Evolutionary conservation across 2,888 invertebrate genomes (phyloP).

Genomic region (Drosophila borealis): DNA sequence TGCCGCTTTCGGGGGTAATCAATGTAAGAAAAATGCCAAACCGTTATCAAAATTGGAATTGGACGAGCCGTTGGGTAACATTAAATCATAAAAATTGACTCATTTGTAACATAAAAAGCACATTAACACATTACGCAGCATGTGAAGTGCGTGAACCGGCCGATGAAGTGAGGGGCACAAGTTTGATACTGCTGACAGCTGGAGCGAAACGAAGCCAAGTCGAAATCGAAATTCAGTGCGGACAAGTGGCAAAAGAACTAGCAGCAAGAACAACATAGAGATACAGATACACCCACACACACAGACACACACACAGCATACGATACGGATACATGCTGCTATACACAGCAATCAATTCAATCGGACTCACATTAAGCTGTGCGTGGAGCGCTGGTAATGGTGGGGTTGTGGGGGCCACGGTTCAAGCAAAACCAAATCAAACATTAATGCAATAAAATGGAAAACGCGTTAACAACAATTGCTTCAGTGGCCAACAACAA

Average conservation of each 20-base stretch:
- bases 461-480: slow-evolving; percentile 82
- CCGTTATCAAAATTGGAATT: slow-evolving; percentile 70
- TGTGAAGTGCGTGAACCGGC: slow-evolving; percentile 34
- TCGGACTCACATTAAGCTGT: slow-evolving; percentile 47
- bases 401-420: not conserved
- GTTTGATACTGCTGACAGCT: slow-evolving; percentile 57
- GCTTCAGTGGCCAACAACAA: slow-evolving; percentile 59
- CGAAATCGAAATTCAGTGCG: slow-evolving; percentile 52
- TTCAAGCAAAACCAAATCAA: slow-evolving; percentile 74
- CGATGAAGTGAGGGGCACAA: not conserved
- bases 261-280: slow-evolving; percentile 35
- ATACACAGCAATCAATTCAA: slow-evolving; percentile 68
- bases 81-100: slow-evolving; percentile 83
- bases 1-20: slow-evolving; percentile 47
- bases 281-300: slow-evolving; percentile 21
- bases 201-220: slow-evolving; percentile 55
- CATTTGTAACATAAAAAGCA: slow-evolving; percentile 83
- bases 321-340: slow-evolving; percentile 35
- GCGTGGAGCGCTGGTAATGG: not conserved
- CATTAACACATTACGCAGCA: slow-evolving; percentile 80
- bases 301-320: slow-evolving; percentile 19
- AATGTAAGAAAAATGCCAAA: slow-evolving; percentile 69
- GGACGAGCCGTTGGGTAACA: slow-evolving; percentile 55
- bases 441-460: slow-evolving; percentile 83
- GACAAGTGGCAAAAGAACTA: slow-evolving; percentile 41